Evolutionary conservation across 1,140 invertebrate species (phyloP).

Genomic region (Drosophila punjabiensis): DNA sequence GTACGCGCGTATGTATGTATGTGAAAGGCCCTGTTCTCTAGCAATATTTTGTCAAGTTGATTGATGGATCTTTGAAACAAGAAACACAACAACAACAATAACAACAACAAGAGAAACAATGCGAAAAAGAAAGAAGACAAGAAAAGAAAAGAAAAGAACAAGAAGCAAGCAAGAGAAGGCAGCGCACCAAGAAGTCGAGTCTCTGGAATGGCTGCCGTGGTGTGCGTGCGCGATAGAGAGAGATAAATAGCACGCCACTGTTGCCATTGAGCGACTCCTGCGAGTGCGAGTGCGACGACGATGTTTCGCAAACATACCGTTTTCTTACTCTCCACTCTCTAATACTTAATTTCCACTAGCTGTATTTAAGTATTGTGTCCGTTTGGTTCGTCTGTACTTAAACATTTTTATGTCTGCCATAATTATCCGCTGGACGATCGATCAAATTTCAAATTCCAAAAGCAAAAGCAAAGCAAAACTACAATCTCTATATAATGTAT

Average conservation of each 20-base stretch:
- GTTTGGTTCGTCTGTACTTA: slow-evolving; percentile 85
- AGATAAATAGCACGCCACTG: slow-evolving; percentile 49
- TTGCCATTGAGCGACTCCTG: slow-evolving; percentile 79
- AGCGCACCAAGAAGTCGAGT: slow-evolving; percentile 72
- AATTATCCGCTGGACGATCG: slow-evolving; percentile 66
- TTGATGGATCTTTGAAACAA: slow-evolving; percentile 72
- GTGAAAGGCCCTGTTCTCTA: slow-evolving; percentile 75
- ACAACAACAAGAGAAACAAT: slow-evolving; percentile 45
- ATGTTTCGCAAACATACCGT: slow-evolving; percentile 66
- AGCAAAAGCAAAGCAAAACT: slow-evolving; percentile 73
- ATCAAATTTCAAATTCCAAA: slow-evolving; percentile 75
- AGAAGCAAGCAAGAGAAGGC: slow-evolving; percentile 29
- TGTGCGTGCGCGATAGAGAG: slow-evolving; percentile 23
- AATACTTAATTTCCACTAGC: slow-evolving; percentile 75
- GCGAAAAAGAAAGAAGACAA: slow-evolving; percentile 12
- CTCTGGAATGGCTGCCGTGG: slow-evolving; percentile 76
- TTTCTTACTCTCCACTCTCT: slow-evolving; percentile 65
- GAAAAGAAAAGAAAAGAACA: slow-evolving; percentile 34
- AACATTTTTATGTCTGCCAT: slow-evolving; percentile 85
- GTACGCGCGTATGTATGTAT: slow-evolving; percentile 47
- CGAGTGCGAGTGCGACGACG: slow-evolving; percentile 56
- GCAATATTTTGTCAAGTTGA: slow-evolving; percentile 80
- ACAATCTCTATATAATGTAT: slow-evolving; percentile 58
- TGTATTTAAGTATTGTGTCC: slow-evolving; percentile 83
- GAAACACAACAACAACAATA: slow-evolving; percentile 21